phyloP scores from a whole-genome alignment of 2,888 invertebrate genomes.

The Drosophila kambysellisi region DNA sequence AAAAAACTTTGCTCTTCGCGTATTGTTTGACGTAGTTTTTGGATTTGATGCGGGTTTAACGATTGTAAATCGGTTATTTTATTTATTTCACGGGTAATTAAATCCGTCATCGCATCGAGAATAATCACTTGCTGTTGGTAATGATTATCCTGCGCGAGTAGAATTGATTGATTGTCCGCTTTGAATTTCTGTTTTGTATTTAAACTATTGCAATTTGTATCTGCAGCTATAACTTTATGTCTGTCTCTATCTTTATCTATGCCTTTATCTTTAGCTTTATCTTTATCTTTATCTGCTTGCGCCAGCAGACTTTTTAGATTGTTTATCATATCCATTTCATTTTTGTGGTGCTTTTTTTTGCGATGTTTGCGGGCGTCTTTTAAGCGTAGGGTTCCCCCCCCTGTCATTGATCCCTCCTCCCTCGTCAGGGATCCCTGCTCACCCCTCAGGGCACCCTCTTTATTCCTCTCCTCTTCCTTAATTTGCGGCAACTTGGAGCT shows the following conservation, averaged over 20 bases:
- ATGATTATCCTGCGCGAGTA: slow-evolving; percentile 32
- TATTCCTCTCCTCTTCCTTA: neutral
- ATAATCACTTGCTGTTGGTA: slow-evolving; percentile 27
- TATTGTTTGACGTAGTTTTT: slow-evolving; percentile 75
- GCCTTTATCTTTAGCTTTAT: neutral
- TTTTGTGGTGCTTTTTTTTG: slow-evolving; percentile 83
- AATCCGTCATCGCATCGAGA: slow-evolving; percentile 67
- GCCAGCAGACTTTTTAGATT: slow-evolving; percentile 82
- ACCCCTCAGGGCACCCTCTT: neutral
- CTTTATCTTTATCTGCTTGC: slow-evolving; percentile 35
- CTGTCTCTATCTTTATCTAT: neutral
- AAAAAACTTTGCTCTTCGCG: slow-evolving; percentile 80
- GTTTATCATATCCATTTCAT: slow-evolving; percentile 84
- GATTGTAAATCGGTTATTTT: slow-evolving; percentile 80
- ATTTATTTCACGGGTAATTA: slow-evolving; percentile 79
- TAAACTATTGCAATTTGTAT: neutral
- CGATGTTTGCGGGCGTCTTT: slow-evolving; percentile 67
- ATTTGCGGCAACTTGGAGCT: slow-evolving; percentile 31
- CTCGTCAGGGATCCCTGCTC: neutral
- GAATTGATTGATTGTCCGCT: slow-evolving; percentile 21
- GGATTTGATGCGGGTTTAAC: slow-evolving; percentile 71
- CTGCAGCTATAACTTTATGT: neutral
- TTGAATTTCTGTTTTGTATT: neutral
- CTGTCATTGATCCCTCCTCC: neutral
- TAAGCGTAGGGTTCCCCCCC: neutral